Base-by-base conservation (phyloP, 2,797 vertebrate species). In the Vespertilio murinus region DNA sequence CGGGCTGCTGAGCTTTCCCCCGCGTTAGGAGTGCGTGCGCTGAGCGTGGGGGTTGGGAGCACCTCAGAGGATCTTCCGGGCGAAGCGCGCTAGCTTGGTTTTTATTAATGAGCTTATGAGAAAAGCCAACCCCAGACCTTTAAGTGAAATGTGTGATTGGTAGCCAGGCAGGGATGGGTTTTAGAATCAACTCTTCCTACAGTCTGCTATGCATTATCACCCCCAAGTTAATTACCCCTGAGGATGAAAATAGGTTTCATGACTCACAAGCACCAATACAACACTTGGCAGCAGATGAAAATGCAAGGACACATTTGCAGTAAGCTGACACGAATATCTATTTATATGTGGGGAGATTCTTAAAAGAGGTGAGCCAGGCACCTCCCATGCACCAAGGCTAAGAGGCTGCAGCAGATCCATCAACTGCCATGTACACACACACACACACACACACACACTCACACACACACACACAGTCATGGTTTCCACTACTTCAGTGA, bases 261-360 rank as follows among this genome's bases (percentile, higher is more conserved):
- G 95, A 97, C 96, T 97, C 97, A 97, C 94, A 97, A 96, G 96
- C 77, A 97, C 75, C 80, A 74, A 92, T 92, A 40, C 93, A 96
- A 95, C 88, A 95, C 90, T 96, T 97, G 96, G 92, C 84, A 97
- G 89, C 56, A 92, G 92, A 93, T 92, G 89, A 94, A 81, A 91
- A 71, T 30, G 88, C 8, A 96, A 93, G 97, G 90, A 96, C 78
- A 92, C 96, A 96, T 87, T 96, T 93, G 96, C 94, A 96, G 95
- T 93, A 97, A 97, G 96, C 96, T 95, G 86, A 96, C 95, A 97
- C 20, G 45, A 88, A 78, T 52, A 90, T 96, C 97, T 97, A 97
- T 96, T 97, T 97, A 92, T 97, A 96, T 91, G 89, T 73, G 86
- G 86, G 93, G 80, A 85, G 90, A 96, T 95, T 96, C 94, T 97